phyloP scores from a whole-genome alignment of 1,140 invertebrate genomes.

The Heliconius hermathena region DNA sequence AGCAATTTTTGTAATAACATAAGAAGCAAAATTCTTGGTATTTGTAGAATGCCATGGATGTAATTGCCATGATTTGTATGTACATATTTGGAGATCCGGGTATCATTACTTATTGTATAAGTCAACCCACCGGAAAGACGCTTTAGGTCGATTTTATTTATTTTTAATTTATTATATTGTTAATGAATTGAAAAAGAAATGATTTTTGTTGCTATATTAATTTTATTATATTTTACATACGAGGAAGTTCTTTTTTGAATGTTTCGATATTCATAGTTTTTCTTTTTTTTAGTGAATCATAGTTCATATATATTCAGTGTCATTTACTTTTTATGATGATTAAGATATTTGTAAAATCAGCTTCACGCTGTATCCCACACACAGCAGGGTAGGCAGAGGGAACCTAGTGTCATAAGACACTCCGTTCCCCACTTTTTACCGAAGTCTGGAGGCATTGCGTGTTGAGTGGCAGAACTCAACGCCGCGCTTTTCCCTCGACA shows the following conservation, averaged over 20 bases:
- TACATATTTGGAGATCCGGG: slow-evolving; percentile 23
- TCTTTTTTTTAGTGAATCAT: background rate
- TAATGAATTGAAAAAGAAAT: background rate
- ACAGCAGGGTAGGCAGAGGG: no score
- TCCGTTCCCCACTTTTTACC: no score
- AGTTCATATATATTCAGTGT: background rate
- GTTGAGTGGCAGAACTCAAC: no score
- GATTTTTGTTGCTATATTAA: background rate
- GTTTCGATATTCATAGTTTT: background rate
- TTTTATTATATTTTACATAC: background rate
- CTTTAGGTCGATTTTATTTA: background rate
- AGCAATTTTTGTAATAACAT: slow-evolving; percentile 25
- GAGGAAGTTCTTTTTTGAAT: background rate
- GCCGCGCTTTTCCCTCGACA: no score
- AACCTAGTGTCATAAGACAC: no score
- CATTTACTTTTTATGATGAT: background rate
- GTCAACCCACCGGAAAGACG: slow-evolving; percentile 3
- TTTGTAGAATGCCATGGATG: slow-evolving; percentile 24
- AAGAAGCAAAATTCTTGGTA: slow-evolving; percentile 20
- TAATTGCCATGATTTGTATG: slow-evolving; percentile 25
- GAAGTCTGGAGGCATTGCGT: no score
- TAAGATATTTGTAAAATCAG: background rate
- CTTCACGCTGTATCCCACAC: no score
- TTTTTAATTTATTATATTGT: background rate
- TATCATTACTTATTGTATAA: background rate